Percentiles rank a stretch among this genome's conserved stretches.
Evolutionary conservation across 2,113 vertebrate species (phyloP).

Genomic region (Asarcornis scutulata): DNA sequence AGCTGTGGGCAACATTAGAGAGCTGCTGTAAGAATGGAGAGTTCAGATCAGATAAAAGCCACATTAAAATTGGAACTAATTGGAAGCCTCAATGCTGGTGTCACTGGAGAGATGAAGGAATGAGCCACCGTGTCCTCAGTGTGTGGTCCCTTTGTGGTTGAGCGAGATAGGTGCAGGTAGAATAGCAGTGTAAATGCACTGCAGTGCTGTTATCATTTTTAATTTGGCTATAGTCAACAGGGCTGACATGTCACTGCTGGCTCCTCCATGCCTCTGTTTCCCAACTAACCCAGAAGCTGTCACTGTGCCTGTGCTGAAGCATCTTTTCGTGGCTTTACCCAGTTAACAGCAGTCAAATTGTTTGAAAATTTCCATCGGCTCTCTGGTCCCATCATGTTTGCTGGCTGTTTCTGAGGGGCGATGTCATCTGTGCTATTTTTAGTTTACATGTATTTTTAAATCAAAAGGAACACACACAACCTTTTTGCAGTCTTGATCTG

Average conservation of each 20-base stretch:
- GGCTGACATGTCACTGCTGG: not conserved
- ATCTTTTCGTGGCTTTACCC: not conserved
- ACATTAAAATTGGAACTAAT: not conserved
- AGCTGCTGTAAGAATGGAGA: not conserved
- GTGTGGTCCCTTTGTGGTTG: not conserved
- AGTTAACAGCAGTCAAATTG: not conserved
- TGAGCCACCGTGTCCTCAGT: not conserved
- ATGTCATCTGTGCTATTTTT: not conserved
- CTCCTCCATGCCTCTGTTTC: not conserved
- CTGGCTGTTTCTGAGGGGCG: not conserved
- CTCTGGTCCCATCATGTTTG: not conserved
- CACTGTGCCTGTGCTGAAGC: not conserved
- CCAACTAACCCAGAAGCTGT: not conserved
- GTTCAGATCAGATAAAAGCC: conserved; percentile 23
- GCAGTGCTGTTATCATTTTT: not conserved
- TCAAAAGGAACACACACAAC: not conserved
- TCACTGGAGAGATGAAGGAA: not conserved
- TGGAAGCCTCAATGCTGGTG: not conserved
- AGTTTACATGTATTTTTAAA: not conserved
- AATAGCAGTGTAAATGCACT: not conserved
- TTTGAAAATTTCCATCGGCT: not conserved
- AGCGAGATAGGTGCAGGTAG: not conserved
- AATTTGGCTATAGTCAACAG: not conserved
- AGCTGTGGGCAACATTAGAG: conserved; percentile 7
- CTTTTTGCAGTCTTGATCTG: not conserved